phyloP scores from a whole-genome alignment of 1,140 invertebrate genomes.

The Vanessa tameamea region DNA sequence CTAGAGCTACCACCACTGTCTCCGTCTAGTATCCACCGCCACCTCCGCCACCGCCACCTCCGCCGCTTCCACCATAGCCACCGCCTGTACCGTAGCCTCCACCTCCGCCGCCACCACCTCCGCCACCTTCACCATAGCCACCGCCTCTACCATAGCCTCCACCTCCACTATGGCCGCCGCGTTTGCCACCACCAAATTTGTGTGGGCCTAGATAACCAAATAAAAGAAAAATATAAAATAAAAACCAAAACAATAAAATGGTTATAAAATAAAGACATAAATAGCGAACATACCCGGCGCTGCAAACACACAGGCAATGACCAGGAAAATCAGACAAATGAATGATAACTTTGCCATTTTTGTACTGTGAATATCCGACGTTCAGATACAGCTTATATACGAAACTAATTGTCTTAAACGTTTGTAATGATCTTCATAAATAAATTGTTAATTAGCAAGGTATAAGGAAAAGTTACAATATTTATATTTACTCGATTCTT shows the following conservation, averaged over 20 bases:
- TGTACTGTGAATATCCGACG: background rate
- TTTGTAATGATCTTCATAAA: background rate
- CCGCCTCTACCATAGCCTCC: constrained; percentile 24
- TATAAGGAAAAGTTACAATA: too few species aligned
- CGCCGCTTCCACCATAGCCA: constrained; percentile 4
- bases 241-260: background rate
- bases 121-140: too few species aligned
- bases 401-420: background rate
- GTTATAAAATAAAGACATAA: background rate
- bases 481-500: too few species aligned
- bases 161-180: constrained; percentile 1
- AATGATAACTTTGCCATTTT: background rate
- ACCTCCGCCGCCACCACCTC: background rate
- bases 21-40: constrained; percentile 16
- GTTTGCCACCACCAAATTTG: too few species aligned
- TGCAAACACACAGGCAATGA: background rate
- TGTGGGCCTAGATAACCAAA: background rate
- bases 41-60: constrained; percentile 15
- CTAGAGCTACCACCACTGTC: too few species aligned
- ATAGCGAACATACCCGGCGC: background rate
- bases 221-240: background rate
- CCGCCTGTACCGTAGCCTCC: background rate
- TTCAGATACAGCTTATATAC: background rate
- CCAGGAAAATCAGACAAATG: background rate
- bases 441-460: too few species aligned